Evolutionary conservation across 2,797 vertebrate genomes (phyloP).

Genomic region (Chelon auratus): DNA sequence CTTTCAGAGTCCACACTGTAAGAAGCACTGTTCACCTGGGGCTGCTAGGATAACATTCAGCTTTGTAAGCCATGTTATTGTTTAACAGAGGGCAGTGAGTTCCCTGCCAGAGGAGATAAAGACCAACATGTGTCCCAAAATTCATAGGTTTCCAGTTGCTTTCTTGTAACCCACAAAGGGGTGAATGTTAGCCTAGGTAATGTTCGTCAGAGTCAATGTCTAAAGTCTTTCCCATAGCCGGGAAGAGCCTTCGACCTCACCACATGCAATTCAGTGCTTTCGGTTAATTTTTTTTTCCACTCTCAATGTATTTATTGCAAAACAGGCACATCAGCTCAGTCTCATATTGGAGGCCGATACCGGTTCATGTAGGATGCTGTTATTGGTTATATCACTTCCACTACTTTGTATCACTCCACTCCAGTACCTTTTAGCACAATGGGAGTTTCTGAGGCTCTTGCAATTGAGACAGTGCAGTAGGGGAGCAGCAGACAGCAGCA

Average conservation of each 20-base stretch:
- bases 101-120: constrained; percentile 15
- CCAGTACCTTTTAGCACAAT: constrained; percentile 38
- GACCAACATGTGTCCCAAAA: neutral
- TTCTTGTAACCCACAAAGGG: constrained; percentile 3
- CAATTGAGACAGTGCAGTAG: constrained; percentile 34
- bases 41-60: neutral
- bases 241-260: neutral
- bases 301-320: constrained; percentile 1
- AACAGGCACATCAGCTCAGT: neutral
- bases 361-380: constrained; percentile 3
- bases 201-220: too few species aligned
- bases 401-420: constrained; percentile 34
- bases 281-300: neutral
- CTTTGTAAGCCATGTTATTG: neutral
- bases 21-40: neutral
- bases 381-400: constrained; percentile 17
- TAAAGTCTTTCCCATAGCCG: neutral
- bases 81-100: neutral
- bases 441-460: constrained; percentile 33
- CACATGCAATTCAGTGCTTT: neutral
- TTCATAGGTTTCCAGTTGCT: neutral
- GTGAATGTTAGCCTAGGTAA: constrained; percentile 8
- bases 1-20: constrained; percentile 1
- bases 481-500: constrained; percentile 35
- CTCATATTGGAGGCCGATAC: neutral